phyloP scores from a whole-genome alignment of 2,888 invertebrate species.

The Panorpa germanica region DNA sequence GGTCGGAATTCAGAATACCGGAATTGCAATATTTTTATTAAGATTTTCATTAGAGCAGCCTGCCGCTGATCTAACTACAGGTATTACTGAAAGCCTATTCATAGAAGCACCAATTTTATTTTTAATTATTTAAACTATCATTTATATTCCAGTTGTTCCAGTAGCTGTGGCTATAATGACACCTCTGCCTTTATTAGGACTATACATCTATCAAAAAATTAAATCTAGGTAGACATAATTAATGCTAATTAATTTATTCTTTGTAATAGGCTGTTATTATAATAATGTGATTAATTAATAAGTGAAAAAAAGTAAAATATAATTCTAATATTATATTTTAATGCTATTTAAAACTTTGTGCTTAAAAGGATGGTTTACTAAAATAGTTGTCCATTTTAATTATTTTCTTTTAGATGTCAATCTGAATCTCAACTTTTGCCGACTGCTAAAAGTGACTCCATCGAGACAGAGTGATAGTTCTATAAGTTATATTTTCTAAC shows the following conservation, averaged over 20 bases:
- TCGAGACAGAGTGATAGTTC: too few relatives aligned
- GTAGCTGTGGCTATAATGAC: conserved; percentile 89
- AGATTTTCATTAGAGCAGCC: conserved; percentile 67
- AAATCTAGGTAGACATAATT: conserved; percentile 26
- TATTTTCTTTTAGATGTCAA: too few relatives aligned
- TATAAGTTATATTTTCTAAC: too few relatives aligned
- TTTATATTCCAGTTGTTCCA: conserved; percentile 49
- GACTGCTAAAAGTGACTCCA: too few relatives aligned
- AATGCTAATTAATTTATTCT: not conserved
- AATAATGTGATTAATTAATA: too few relatives aligned
- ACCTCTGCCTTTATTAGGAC: conserved; percentile 57
- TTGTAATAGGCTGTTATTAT: too few relatives aligned
- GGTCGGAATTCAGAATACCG: conserved; percentile 87
- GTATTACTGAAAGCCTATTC: conserved; percentile 22
- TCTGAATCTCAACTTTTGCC: too few relatives aligned
- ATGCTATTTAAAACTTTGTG: too few relatives aligned
- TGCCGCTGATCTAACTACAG: conserved; percentile 72
- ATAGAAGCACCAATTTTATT: not conserved
- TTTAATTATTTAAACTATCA: not conserved
- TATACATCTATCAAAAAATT: conserved; percentile 34
- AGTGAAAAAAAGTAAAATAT: too few relatives aligned
- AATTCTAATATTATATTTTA: too few relatives aligned
- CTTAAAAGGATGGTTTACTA: too few relatives aligned
- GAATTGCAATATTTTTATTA: conserved; percentile 75
- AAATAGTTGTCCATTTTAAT: too few relatives aligned